phyloP scores from a whole-genome alignment of 2,113 vertebrate species.

The Notarius quadriscutis region DNA sequence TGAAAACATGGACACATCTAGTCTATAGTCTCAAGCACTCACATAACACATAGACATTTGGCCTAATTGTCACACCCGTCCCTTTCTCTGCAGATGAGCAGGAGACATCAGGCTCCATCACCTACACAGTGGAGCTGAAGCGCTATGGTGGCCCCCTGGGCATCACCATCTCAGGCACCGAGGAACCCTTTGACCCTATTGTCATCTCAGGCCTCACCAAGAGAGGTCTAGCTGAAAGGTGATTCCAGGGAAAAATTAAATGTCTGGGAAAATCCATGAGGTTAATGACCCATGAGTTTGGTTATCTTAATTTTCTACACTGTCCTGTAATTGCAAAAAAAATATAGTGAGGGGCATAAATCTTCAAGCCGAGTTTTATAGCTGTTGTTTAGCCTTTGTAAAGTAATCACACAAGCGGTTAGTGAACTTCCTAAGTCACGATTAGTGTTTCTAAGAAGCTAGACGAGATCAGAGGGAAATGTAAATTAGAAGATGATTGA shows the following conservation, averaged over 20 bases:
- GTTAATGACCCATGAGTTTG: neutral
- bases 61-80: neutral
- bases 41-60: neutral
- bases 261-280: neutral
- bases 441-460: neutral
- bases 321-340: neutral
- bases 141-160: slow-evolving; percentile 91
- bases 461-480: neutral
- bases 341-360: neutral
- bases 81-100: slow-evolving; percentile 81
- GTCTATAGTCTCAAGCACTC: neutral
- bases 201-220: slow-evolving; percentile 93
- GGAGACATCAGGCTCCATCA: slow-evolving; percentile 91
- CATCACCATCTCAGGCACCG: slow-evolving; percentile 96
- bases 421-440: neutral
- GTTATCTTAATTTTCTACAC: too few species aligned
- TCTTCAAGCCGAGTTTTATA: slow-evolving; percentile 5
- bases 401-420: neutral
- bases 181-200: slow-evolving; percentile 97
- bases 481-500: neutral
- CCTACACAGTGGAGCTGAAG: slow-evolving; percentile 95
- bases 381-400: neutral
- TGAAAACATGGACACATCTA: neutral
- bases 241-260: neutral
- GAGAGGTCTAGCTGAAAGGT: slow-evolving; percentile 94